Evolutionary conservation across 2,797 vertebrate genomes (phyloP), one percentile per base, ranked within the genome.

Genomic region (Steatocranus sp.): DNA sequence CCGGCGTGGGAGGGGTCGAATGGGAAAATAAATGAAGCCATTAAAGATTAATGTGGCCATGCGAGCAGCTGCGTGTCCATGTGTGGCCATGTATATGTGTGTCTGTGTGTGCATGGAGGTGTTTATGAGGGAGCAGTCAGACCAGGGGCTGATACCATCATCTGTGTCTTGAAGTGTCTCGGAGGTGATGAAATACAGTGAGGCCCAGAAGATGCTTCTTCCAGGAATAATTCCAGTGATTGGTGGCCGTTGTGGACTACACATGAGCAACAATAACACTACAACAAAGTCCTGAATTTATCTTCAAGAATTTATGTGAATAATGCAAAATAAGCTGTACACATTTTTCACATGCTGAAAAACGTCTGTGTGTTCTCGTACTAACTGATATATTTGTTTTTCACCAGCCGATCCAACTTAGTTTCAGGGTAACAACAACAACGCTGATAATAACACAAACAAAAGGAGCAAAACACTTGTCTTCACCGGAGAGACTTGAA

Each of bases 111-210:
- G 70, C 75, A 46, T 50, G 25, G 66, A 27, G 80, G 81, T 82
- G 75, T 83, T 77, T 70, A 66, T 83, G 89, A 78, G 70, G 68
- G 2, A 15, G 76, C 5, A 43, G 73, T 83, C 68, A 54, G 50
- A 83, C 70, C 83, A 34, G 81, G 25, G 70, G 53, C 48, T 25
- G 80, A 89, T 86, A 81, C 81, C 74, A 88, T 90, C 88, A 58
- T 58, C 8, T 34, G 68, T 74, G 77, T 79, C 86, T 80, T 81
- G 75, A 80, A 90, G 90, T 81, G 34, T 83, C 85, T 86, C 10
- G 8, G 77, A 77, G 83, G 81, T 90, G 89, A 91, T 91, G 90
- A 88, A 93, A 90, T 83, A 86, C 77, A 50, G 63, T 17, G 8
- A 38, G 6, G 30, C 56, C 32, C 32, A 78, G 82, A 84, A 43